phyloP scores from a whole-genome alignment of 1,140 invertebrate species.

The Drosophila pallidifrons region DNA sequence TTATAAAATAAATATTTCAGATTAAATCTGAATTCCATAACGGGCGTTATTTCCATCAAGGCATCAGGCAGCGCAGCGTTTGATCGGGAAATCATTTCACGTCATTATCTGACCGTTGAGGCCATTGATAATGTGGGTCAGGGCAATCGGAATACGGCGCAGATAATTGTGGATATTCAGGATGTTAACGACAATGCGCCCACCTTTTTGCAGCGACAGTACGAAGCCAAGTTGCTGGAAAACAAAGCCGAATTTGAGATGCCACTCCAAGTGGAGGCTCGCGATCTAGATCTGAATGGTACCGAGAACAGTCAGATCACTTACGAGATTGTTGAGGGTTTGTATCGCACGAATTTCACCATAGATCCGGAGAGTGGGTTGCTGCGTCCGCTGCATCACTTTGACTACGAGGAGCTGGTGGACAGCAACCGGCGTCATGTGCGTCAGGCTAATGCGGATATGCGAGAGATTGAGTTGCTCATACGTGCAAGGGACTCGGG shows the following conservation, averaged over 20 bases:
- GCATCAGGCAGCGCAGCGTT: conserved; percentile 90
- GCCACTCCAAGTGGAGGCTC: conserved; percentile 91
- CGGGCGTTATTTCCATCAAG: conserved; percentile 93
- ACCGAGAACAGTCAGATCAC: conserved; percentile 94
- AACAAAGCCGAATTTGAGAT: conserved; percentile 92
- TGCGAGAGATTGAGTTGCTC: conserved; percentile 90
- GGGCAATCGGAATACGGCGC: conserved; percentile 95
- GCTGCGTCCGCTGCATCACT: conserved; percentile 88
- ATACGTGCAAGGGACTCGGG: conserved; percentile 93
- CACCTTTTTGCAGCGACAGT: conserved; percentile 92
- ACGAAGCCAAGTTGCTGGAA: conserved; percentile 93
- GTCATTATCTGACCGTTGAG: conserved; percentile 96
- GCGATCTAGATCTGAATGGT: conserved; percentile 94
- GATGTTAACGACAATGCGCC: conserved; percentile 96
- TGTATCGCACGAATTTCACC: conserved; percentile 92
- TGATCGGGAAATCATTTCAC: conserved; percentile 93
- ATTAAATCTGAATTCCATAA: conserved; percentile 91
- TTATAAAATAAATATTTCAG: conserved; percentile 84
- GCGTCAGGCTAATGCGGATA: conserved; percentile 85
- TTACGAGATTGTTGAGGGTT: conserved; percentile 92
- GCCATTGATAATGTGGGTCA: conserved; percentile 94
- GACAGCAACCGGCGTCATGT: conserved; percentile 50
- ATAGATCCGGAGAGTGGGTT: conserved; percentile 91
- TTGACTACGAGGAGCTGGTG: conserved; percentile 92
- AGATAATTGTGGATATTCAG: conserved; percentile 93